Evolutionary conservation across 1,140 invertebrate genomes (phyloP).

Genomic region (Macrostomum lignano): DNA sequence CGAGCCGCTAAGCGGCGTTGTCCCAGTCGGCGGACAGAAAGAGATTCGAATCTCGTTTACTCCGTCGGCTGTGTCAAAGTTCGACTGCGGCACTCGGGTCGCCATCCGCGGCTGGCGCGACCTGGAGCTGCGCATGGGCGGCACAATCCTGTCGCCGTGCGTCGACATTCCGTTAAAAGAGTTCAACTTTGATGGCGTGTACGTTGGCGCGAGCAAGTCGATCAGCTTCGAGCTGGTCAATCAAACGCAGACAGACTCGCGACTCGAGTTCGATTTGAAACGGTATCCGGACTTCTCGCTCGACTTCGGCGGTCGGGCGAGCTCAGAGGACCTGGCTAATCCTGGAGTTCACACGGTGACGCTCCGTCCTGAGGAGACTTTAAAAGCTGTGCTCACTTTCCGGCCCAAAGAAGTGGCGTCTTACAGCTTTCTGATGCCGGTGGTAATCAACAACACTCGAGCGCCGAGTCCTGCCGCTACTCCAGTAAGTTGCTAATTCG

Average conservation of each 20-base stretch:
- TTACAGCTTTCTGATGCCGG: too few relatives aligned
- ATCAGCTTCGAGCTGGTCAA: conserved; percentile 18
- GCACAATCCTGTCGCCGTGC: conserved; percentile 19
- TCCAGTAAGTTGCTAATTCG: too few relatives aligned
- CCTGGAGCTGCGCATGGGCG: conserved; percentile 22
- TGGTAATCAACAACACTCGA: too few relatives aligned
- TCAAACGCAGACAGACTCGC: conserved; percentile 15
- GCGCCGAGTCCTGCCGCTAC: too few relatives aligned
- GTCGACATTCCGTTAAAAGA: conserved; percentile 23
- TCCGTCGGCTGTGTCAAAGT: conserved; percentile 21
- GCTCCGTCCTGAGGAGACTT: too few relatives aligned
- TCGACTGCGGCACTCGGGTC: conserved; percentile 22
- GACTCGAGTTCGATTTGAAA: conserved; percentile 21
- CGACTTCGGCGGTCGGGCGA: too few relatives aligned
- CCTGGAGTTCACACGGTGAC: too few relatives aligned
- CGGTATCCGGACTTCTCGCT: too few relatives aligned
- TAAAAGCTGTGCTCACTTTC: too few relatives aligned
- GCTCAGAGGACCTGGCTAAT: too few relatives aligned
- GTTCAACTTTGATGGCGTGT: conserved; percentile 25
- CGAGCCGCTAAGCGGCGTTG: conserved; percentile 18
- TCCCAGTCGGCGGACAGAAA: conserved; percentile 19
- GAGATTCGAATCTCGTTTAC: conserved; percentile 18
- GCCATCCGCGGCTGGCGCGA: conserved; percentile 18
- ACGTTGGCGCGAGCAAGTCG: conserved; percentile 16
- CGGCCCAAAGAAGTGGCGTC: too few relatives aligned